These are phyloP conservation scores for Hydropotes inermis DNA, from an alignment of 2,113 vertebrate species.

Conservation along the genomic window DNA sequence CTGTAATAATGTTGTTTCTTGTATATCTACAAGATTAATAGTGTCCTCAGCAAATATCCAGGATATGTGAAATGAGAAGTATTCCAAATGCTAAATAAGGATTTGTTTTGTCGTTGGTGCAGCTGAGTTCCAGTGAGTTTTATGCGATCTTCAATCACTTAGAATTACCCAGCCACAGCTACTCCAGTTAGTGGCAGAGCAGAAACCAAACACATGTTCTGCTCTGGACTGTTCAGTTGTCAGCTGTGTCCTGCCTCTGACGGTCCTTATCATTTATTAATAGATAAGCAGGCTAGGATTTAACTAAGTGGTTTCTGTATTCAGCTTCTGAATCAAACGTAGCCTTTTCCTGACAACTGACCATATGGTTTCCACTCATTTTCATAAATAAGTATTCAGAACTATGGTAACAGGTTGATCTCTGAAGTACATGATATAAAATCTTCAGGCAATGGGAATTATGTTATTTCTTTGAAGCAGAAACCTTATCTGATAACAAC, in stretches of 20 bases:
- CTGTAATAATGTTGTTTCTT: rapidly evolving
- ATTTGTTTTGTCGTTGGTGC: rapidly evolving
- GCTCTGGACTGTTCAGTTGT: rapidly evolving
- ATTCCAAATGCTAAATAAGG: not conserved
- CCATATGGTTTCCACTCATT: not conserved
- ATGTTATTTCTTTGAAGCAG: not conserved
- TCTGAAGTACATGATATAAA: not conserved
- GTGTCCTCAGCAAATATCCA: too few species aligned
- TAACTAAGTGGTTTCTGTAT: not conserved
- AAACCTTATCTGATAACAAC: not conserved
- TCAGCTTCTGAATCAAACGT: not conserved
- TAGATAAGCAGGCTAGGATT: not conserved
- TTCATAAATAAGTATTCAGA: not conserved
- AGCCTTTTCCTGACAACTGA: not conserved
- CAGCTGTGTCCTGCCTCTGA: too few species aligned
- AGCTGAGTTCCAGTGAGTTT: not conserved
- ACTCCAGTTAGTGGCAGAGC: rapidly evolving
- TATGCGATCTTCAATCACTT: not conserved
- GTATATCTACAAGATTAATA: rapidly evolving
- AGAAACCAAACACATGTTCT: not conserved
- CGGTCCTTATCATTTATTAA: not conserved
- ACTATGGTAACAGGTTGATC: not conserved
- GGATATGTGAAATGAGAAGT: too few species aligned
- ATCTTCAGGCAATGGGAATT: not conserved
- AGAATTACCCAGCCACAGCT: not conserved